A percentile compares a stretch with the other conserved stretches of the same genome.
These are phyloP conservation scores for Onthophagus taurus DNA, from an alignment of 1,140 invertebrate species.

Conservation along the genomic window DNA sequence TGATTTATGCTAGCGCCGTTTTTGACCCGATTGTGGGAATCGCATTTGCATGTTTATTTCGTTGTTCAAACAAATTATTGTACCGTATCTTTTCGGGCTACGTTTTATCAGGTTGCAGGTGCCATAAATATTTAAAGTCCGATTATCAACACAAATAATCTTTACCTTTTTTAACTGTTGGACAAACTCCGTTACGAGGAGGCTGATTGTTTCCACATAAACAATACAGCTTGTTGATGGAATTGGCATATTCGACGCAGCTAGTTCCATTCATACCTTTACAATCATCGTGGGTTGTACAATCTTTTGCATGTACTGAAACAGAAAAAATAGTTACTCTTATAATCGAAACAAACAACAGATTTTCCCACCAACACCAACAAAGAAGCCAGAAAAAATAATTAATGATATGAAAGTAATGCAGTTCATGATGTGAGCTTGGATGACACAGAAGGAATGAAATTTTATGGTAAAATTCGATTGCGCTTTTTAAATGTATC, in stretches of 20 bases:
- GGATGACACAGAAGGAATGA: too few species aligned
- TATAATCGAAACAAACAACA: background rate
- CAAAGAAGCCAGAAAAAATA: slow-evolving; percentile 1
- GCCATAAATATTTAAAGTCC: too few species aligned
- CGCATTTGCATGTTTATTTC: too few species aligned
- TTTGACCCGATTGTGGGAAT: too few species aligned
- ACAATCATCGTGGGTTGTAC: slow-evolving; percentile 29
- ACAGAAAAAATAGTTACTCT: slow-evolving; percentile 15
- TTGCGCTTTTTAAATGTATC: too few species aligned
- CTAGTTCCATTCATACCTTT: slow-evolving; percentile 29
- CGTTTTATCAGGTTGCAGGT: too few species aligned
- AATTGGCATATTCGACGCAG: slow-evolving; percentile 20
- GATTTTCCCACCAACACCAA: background rate
- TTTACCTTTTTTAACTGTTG: slow-evolving; percentile 27
- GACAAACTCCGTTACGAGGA: slow-evolving; percentile 30
- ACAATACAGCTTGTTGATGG: slow-evolving; percentile 21
- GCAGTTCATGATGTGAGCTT: too few species aligned
- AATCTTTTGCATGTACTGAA: slow-evolving; percentile 25
- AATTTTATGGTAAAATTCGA: too few species aligned
- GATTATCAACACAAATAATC: background rate
- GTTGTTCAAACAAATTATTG: too few species aligned
- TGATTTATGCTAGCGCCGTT: too few species aligned
- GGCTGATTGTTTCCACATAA: slow-evolving; percentile 33
- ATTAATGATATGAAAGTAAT: too few species aligned
- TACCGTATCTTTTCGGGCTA: too few species aligned